Base-by-base conservation (phyloP, 1,140 invertebrate species). In the Pararge aegeria region DNA sequence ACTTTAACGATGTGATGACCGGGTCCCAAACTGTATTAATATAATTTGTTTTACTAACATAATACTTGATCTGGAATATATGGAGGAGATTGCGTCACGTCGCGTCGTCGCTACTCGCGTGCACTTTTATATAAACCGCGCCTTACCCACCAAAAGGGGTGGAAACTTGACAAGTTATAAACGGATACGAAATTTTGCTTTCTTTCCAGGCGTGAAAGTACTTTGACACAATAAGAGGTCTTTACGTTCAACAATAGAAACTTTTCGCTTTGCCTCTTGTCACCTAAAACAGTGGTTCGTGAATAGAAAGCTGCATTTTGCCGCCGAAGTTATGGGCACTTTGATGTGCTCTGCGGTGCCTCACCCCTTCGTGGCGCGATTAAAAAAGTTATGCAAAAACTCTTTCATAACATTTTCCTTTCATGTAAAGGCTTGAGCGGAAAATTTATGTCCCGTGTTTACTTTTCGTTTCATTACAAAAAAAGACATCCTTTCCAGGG, bases 241-340 rank as follows among this genome's bases (percentile, higher is more conserved):
- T 70, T 74, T 74, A 66, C 19, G 51, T 55, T 48, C 48, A 61
- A 77, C 72, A 77, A 79, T 73, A 56, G 58, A 61, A 80, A 78
- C 66, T 80, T 75, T 81, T 74, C 66, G 64, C 67, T 73, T 70
- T 66, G 57, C 70, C 72, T 73, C 71, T 78, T 81, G 77, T 76
- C 75, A 74, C 70, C 71, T 78, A 64, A 64, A 69, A 75, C 61
- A 64, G 60, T 65, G 66, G 52, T 61, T 72, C 66, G 78, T 78
- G 73, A 75, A 80, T 82, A 65, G 62, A 69, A 69, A 57, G 42
- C 42, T 46, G 58, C 37, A 30, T 61, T 64, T 63, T 46, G 44
- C 53, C 37, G 40, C 30, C 58, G 13, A 56, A 61, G 34, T 64
- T 61, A 61, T 68, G 58, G 59, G 64, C 46, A 66, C 64, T 62